A percentile compares a stretch with the other conserved stretches of the same genome.
Evolutionary conservation across 2,888 invertebrate species (phyloP).

Genomic region (Spialia ferax): DNA sequence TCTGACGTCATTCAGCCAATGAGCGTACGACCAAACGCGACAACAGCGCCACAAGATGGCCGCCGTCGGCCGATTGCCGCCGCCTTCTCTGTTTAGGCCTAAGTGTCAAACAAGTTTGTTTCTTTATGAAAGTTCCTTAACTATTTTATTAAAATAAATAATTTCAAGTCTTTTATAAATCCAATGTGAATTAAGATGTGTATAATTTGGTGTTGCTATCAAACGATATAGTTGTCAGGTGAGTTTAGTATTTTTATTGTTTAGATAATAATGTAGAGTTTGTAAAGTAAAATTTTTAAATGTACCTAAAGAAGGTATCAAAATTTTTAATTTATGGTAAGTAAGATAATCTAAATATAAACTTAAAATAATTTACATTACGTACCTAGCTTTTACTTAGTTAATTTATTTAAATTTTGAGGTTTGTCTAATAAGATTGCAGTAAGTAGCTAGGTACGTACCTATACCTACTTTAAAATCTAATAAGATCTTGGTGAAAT

Average conservation of each 20-base stretch:
- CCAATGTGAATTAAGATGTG: neutral
- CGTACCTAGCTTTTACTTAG: too few relatives aligned
- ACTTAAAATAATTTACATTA: too few relatives aligned
- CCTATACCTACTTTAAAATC: too few relatives aligned
- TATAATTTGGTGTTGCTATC: conserved; percentile 7
- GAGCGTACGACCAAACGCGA: conserved; percentile 72
- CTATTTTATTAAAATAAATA: conserved; percentile 18
- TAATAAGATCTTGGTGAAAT: too few relatives aligned
- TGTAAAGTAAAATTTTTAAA: neutral
- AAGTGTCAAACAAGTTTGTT: conserved; percentile 65
- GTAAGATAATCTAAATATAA: too few relatives aligned
- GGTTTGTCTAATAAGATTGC: too few relatives aligned
- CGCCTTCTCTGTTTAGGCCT: conserved; percentile 84
- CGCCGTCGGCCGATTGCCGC: conserved; percentile 77
- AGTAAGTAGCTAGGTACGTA: too few relatives aligned
- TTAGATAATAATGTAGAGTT: neutral
- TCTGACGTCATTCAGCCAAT: conserved; percentile 85
- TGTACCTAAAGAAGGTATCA: too few relatives aligned
- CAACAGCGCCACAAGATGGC: conserved; percentile 85
- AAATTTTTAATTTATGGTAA: too few relatives aligned
- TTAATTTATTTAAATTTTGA: too few relatives aligned
- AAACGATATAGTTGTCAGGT: neutral
- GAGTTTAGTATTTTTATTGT: neutral
- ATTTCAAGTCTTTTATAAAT: neutral
- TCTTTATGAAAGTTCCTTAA: conserved; percentile 44